These are phyloP conservation scores for Flabesymbios commensalis DNA, from an alignment of 2,888 invertebrate genomes.

Conservation along the genomic window DNA sequence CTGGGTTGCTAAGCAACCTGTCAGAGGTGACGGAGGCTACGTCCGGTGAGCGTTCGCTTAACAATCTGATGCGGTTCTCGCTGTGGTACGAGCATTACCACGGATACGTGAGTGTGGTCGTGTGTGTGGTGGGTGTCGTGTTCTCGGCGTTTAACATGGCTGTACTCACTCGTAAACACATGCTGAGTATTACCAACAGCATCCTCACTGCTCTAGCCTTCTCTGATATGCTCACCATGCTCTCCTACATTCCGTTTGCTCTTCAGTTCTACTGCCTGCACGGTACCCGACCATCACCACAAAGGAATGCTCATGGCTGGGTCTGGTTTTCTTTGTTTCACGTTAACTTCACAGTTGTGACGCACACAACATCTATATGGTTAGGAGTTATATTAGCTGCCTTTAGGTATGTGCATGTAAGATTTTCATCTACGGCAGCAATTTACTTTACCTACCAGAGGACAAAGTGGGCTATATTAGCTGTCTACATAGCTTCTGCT, in stretches of 20 bases:
- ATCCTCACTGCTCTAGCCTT: slow-evolving; percentile 83
- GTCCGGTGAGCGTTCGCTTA: too few species aligned
- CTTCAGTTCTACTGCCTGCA: slow-evolving; percentile 65
- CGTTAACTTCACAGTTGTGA: slow-evolving; percentile 82
- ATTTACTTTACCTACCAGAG: background rate
- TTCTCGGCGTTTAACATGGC: slow-evolving; percentile 90
- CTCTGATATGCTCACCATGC: slow-evolving; percentile 87
- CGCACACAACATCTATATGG: slow-evolving; percentile 91
- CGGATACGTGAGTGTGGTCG: slow-evolving; percentile 81
- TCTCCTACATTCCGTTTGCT: slow-evolving; percentile 87
- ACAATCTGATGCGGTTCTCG: slow-evolving; percentile 38
- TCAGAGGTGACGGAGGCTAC: too few species aligned
- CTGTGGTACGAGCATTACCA: slow-evolving; percentile 67
- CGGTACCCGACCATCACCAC: slow-evolving; percentile 35
- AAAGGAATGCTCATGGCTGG: slow-evolving; percentile 56
- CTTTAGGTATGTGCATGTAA: slow-evolving; percentile 72
- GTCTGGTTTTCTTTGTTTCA: slow-evolving; percentile 70
- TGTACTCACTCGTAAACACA: slow-evolving; percentile 78
- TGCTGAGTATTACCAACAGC: slow-evolving; percentile 86
- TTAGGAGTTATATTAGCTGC: slow-evolving; percentile 88
- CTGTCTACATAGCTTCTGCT: slow-evolving; percentile 83
- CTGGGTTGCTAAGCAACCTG: too few species aligned
- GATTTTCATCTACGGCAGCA: background rate
- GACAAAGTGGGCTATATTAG: slow-evolving; percentile 69
- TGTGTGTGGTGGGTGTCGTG: slow-evolving; percentile 86